These are phyloP conservation scores for Loripinus fragilis DNA, from an alignment of 2,888 invertebrate species.

Conservation along the genomic window DNA sequence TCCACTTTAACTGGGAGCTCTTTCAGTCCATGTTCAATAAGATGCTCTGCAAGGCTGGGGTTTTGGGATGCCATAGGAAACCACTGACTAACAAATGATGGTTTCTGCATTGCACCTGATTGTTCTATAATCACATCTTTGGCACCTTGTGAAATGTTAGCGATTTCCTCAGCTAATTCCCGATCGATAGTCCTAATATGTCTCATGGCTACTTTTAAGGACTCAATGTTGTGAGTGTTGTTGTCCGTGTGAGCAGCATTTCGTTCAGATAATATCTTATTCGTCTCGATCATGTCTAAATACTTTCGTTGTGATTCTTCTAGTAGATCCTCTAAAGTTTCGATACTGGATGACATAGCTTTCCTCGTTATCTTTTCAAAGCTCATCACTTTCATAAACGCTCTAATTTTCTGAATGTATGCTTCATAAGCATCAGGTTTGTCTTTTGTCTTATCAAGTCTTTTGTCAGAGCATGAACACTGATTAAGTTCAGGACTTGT, in stretches of 20 bases:
- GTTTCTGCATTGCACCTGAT: background rate
- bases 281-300: background rate
- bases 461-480: background rate
- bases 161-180: background rate
- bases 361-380: background rate
- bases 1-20: constrained; percentile 45
- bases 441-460: background rate
- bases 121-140: background rate
- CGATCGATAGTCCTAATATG: background rate
- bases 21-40: constrained; percentile 34
- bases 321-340: background rate
- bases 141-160: background rate
- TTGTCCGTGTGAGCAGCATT: background rate
- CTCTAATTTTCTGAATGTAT: background rate
- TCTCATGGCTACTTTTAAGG: background rate
- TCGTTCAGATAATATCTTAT: background rate
- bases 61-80: constrained; percentile 40
- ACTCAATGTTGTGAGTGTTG: background rate
- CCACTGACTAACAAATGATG: constrained; percentile 46
- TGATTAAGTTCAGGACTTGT: background rate
- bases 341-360: background rate
- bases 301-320: background rate
- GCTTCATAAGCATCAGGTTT: background rate
- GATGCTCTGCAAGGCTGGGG: background rate
- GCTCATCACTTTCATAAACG: background rate